phyloP scores from a whole-genome alignment of 2,888 invertebrate genomes.

The Nomada fabriciana region DNA sequence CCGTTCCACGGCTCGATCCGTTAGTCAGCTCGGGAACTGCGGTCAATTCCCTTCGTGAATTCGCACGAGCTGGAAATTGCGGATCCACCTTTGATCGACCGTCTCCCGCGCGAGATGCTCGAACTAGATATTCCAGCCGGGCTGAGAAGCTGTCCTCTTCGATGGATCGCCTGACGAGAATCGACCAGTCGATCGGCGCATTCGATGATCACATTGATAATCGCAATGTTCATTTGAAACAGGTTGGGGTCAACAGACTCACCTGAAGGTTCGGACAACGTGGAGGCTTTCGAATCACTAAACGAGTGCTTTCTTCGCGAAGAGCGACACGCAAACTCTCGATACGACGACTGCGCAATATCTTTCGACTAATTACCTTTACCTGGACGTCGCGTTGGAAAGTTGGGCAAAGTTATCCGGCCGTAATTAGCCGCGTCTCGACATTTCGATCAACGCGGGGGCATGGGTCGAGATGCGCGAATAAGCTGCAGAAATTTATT shows the following conservation, averaged over 20 bases:
- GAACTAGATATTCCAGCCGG: background rate
- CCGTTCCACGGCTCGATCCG: conserved; percentile 7
- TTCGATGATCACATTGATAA: too few relatives aligned
- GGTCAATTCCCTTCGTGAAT: conserved; percentile 23
- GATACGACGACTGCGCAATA: too few relatives aligned
- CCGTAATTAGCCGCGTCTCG: background rate
- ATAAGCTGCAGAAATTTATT: background rate
- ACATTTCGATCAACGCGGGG: background rate
- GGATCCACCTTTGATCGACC: background rate
- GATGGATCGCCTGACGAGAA: background rate
- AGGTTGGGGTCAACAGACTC: too few relatives aligned
- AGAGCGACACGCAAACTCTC: too few relatives aligned
- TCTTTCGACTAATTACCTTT: background rate
- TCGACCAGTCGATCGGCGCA: too few relatives aligned
- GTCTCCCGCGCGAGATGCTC: background rate
- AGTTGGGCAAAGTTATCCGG: too few relatives aligned
- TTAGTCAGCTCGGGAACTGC: conserved; percentile 19
- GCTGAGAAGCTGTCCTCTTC: background rate
- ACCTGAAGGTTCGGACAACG: too few relatives aligned
- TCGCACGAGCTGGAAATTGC: conserved; percentile 8
- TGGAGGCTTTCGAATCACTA: too few relatives aligned
- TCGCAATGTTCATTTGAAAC: too few relatives aligned
- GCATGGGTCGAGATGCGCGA: background rate
- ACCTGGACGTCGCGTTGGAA: background rate
- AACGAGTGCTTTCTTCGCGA: too few relatives aligned